Evolutionary conservation across 2,797 vertebrate species (phyloP), one percentile per base, ranked within the genome.

Genomic region (Aviceda cuculoides): DNA sequence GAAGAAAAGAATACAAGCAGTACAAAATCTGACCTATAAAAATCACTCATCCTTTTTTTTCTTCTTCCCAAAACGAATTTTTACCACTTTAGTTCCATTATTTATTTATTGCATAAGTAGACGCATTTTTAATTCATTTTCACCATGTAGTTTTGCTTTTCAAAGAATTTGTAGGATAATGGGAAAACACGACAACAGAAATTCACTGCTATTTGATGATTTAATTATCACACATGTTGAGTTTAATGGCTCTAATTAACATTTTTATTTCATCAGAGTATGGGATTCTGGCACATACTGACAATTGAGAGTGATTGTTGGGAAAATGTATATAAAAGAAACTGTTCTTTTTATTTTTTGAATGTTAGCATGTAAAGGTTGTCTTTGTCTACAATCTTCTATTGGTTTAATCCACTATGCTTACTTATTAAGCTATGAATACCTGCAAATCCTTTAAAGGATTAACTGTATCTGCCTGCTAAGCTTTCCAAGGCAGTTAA

Each of bases 341-440:
- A 22, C 22, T 26, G 14, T 71, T 88, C 3, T 53, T 82, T 93
- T 91, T 84, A 19, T 86, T 62, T 74, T 74, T 82, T 79, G 5
- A 53, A 73, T 56, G 8, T 62, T 65, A 58, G 59, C 33, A 79
- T 39, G 46, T 62, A 78, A 92, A 91, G 46, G 72, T 92, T 96
- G 88, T 82, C 40, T 94, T 59, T 90, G 79, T 73, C 82, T 96
- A 31, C 90, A 87, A 39, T 89, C 70, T 93, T 86, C 88, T 87
- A 66, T 82, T 90, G 75, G 55, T 63, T 90, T 91, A 89, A 87
- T 96, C 91, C 88, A 80, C 68, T 75, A 68, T 75, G 90, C 52
- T 92, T 96, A 92, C 80, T 93, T 91, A 96, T 58, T 95, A 95
- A 97, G 78, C 90, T 97, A 82, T 89, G 96, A 97, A 96, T 94